Percentiles rank a stretch among this genome's conserved stretches.
phyloP scores from a whole-genome alignment of 2,797 vertebrate species.

The Benthosema pterotum region DNA sequence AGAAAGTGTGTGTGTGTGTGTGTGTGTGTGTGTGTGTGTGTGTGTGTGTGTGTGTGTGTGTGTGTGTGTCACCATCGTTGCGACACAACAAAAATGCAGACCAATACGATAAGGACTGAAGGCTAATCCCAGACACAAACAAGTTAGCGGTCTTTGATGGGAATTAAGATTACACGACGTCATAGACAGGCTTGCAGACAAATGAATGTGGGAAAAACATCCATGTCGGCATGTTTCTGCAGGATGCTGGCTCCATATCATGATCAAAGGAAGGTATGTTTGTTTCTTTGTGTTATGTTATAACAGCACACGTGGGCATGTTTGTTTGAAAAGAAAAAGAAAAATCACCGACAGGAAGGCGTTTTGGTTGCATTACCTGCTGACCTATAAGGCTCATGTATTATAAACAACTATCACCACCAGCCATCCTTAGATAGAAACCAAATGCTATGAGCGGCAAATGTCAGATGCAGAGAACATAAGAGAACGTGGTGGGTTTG shows the following conservation, averaged over 20 bases:
- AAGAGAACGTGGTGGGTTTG: too few relatives aligned
- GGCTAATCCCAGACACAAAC: slow-evolving; percentile 49
- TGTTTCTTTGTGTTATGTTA: slow-evolving; percentile 28
- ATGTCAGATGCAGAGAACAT: too few relatives aligned
- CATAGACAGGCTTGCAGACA: slow-evolving; percentile 25
- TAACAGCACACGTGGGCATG: slow-evolving; percentile 5
- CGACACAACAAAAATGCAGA: slow-evolving; percentile 2
- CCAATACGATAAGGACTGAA: slow-evolving; percentile 15
- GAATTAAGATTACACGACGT: slow-evolving; percentile 49
- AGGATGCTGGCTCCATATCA: slow-evolving; percentile 6
- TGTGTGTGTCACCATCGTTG: slow-evolving; percentile 13
- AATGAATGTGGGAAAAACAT: slow-evolving; percentile 13
- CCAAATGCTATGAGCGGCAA: too few relatives aligned
- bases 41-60: too few relatives aligned
- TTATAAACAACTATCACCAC: too few relatives aligned
- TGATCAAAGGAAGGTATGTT: slow-evolving; percentile 13
- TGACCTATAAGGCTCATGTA: too few relatives aligned
- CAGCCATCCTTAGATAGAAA: too few relatives aligned
- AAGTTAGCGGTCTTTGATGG: slow-evolving; percentile 50
- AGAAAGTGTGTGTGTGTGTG: slow-evolving; percentile 23
- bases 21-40: too few relatives aligned
- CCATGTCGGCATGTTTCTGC: slow-evolving; percentile 1
- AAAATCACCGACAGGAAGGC: too few relatives aligned
- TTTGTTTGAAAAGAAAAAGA: not conserved
- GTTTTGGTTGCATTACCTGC: too few relatives aligned